Percentiles rank a stretch among this genome's conserved stretches.
These are phyloP conservation scores for Panthera tigris DNA, from an alignment of 2,113 vertebrate species.

Conservation along the genomic window DNA sequence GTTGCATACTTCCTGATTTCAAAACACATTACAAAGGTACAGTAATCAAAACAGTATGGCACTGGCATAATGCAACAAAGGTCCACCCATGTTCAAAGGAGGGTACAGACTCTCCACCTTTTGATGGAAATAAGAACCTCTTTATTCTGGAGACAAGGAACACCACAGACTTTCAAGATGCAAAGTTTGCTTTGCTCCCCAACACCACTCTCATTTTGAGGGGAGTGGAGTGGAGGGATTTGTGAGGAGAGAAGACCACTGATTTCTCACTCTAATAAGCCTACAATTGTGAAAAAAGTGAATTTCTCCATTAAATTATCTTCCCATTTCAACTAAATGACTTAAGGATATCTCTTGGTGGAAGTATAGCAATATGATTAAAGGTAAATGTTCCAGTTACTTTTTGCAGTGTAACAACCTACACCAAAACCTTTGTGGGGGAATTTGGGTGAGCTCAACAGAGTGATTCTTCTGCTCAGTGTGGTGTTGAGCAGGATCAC, in stretches of 20 bases:
- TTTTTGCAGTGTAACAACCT: background rate
- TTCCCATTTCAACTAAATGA: background rate
- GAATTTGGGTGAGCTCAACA: background rate
- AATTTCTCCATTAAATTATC: background rate
- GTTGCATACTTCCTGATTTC: background rate
- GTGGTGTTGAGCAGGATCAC: background rate
- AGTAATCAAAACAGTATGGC: background rate
- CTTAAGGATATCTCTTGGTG: background rate
- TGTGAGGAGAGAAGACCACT: slow-evolving; percentile 1
- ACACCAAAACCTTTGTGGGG: background rate
- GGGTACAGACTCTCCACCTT: background rate
- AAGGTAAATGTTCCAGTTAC: background rate
- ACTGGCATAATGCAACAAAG: background rate
- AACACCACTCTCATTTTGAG: background rate
- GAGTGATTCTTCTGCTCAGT: background rate
- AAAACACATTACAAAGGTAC: background rate
- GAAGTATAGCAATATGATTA: background rate
- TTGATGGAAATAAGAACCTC: background rate
- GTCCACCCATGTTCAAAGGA: background rate
- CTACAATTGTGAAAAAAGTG: background rate
- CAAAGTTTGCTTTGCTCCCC: background rate
- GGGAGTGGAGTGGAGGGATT: background rate
- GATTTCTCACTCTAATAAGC: background rate
- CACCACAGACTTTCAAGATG: background rate
- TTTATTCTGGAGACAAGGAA: background rate